phyloP scores from a whole-genome alignment of 2,888 invertebrate species.

The Cerastoderma edule region DNA sequence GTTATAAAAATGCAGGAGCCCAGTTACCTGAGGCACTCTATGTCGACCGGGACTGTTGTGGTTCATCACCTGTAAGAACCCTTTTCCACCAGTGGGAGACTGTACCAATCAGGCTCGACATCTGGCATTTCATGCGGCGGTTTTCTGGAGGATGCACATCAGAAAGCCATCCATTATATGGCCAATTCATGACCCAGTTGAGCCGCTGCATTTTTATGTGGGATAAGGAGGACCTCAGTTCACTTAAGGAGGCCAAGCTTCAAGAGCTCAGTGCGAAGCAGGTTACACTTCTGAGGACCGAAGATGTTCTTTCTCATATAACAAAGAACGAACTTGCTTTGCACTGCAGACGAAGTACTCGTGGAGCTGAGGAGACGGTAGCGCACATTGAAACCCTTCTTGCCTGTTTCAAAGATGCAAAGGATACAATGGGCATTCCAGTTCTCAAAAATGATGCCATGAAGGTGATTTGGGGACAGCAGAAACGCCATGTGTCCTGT shows the following conservation, averaged over 20 bases:
- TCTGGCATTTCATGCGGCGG: constrained; percentile 62
- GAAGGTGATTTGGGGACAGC: too few species aligned
- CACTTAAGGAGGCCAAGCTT: constrained; percentile 58
- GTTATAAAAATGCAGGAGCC: too few species aligned
- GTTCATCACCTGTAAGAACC: constrained; percentile 12
- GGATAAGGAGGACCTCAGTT: constrained; percentile 52
- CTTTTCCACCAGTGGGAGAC: too few species aligned
- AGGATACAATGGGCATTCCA: too few species aligned
- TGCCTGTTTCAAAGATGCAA: too few species aligned
- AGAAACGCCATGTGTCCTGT: too few species aligned
- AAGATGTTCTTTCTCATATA: constrained; percentile 42
- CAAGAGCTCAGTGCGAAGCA: constrained; percentile 40
- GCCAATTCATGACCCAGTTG: constrained; percentile 50
- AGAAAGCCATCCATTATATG: constrained; percentile 51
- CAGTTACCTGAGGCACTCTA: too few species aligned
- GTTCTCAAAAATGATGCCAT: too few species aligned
- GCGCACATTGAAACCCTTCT: too few species aligned
- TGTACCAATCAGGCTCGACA: constrained; percentile 48
- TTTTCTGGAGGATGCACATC: constrained; percentile 43
- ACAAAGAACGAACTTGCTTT: constrained; percentile 39
- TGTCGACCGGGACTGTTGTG: constrained; percentile 66
- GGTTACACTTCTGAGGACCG: constrained; percentile 31
- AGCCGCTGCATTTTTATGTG: too few species aligned
- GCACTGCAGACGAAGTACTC: constrained; percentile 53
- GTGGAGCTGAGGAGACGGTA: constrained; percentile 49